Percentiles rank a stretch among this genome's conserved stretches.
phyloP scores from a whole-genome alignment of 1,140 invertebrate genomes.

The Orussus abietinus region DNA sequence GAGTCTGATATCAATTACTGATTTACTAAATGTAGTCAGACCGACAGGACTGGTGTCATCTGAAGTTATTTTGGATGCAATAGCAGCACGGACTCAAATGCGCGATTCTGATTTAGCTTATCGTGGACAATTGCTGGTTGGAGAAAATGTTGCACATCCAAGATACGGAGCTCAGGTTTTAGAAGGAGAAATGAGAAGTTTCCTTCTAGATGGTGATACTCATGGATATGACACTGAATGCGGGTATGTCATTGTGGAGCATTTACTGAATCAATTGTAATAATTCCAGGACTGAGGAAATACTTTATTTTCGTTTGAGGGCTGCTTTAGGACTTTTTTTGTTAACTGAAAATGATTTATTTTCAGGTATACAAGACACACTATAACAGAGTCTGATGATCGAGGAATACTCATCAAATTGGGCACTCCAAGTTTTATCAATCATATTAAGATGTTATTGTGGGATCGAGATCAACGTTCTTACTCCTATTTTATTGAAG shows the following conservation, averaged over 20 bases:
- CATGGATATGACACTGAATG: constrained; percentile 87
- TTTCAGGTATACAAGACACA: constrained; percentile 82
- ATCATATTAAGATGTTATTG: constrained; percentile 86
- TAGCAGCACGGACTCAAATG: constrained; percentile 75
- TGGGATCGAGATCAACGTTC: constrained; percentile 93
- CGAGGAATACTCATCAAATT: constrained; percentile 86
- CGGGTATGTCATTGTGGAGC: constrained; percentile 52
- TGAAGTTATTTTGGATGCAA: constrained; percentile 91
- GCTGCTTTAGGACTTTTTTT: no score
- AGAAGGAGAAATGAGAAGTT: constrained; percentile 81
- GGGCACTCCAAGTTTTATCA: constrained; percentile 84
- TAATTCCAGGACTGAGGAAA: background rate
- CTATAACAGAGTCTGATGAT: constrained; percentile 77
- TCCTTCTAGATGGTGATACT: constrained; percentile 83
- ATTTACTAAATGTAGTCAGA: constrained; percentile 84
- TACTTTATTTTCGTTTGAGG: no score
- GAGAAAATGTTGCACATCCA: constrained; percentile 86
- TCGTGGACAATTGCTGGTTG: constrained; percentile 73
- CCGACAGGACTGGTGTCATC: constrained; percentile 80
- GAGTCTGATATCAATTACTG: constrained; percentile 80
- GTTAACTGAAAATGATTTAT: no score
- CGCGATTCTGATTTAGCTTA: constrained; percentile 77
- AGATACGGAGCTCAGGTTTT: constrained; percentile 77
- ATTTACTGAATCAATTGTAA: no score
- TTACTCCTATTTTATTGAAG: constrained; percentile 94